Conservation (phyloP, 37 sponge, comb jelly and placozoan genomes). For the Haliclona indistincta region DNA sequence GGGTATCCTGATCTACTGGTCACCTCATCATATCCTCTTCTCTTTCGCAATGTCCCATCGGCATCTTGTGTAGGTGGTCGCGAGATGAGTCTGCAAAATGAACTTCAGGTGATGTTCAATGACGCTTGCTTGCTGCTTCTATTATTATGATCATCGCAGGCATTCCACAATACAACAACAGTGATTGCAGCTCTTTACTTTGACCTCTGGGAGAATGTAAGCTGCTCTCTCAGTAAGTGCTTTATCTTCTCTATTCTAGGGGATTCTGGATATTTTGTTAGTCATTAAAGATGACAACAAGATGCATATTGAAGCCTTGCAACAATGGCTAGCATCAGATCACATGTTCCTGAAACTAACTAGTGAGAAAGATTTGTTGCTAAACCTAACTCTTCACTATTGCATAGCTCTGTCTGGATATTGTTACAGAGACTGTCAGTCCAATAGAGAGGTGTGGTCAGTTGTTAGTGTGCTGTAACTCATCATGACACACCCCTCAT, state of each 20-base stretch:
- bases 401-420: not conserved
- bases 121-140: too few species aligned
- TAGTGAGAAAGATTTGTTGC: constrained; percentile 15
- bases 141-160: too few species aligned
- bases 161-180: too few species aligned
- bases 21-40: not conserved
- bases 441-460: too few species aligned
- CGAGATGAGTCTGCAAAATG: too few species aligned
- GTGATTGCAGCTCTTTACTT: not conserved
- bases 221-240: not conserved
- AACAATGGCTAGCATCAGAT: constrained; percentile 29
- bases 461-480: not conserved
- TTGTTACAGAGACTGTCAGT: not conserved
- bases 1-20: constrained; percentile 34
- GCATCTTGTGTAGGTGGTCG: too few species aligned
- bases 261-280: constrained; percentile 47
- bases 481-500: not conserved
- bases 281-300: not conserved
- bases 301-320: constrained; percentile 12
- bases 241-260: constrained; percentile 21
- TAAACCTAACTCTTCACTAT: not conserved
- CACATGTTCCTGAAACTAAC: constrained; percentile 59
- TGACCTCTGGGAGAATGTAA: constrained; percentile 58
- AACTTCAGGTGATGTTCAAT: too few species aligned
- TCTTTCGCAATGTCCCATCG: too few species aligned